These are phyloP conservation scores for Invenusta paracnida DNA, from an alignment of 2,888 invertebrate species.

Conservation along the genomic window DNA sequence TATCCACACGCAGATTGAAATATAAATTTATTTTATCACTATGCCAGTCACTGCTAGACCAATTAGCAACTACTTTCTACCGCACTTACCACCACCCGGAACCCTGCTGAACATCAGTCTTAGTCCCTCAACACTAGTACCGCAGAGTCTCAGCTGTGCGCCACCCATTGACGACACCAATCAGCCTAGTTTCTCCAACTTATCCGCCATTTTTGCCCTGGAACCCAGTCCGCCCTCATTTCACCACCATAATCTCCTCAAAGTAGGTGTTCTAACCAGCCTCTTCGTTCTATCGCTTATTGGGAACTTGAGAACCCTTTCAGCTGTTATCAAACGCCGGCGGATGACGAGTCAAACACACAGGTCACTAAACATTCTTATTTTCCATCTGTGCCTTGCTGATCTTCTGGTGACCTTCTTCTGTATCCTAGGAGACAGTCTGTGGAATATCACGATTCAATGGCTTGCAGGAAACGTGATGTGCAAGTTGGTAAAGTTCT, in stretches of 20 bases:
- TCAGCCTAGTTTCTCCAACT: too few relatives aligned
- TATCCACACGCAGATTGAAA: too few relatives aligned
- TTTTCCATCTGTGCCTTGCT: conserved; percentile 74
- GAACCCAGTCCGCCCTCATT: neutral
- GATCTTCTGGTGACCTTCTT: conserved; percentile 76
- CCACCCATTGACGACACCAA: too few relatives aligned
- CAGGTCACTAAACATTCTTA: conserved; percentile 68
- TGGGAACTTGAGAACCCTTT: neutral
- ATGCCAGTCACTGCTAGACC: too few relatives aligned
- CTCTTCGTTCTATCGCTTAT: neutral
- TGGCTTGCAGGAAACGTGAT: conserved; percentile 74
- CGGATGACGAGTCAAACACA: conserved; percentile 47
- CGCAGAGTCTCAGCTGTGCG: too few relatives aligned
- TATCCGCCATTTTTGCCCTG: too few relatives aligned
- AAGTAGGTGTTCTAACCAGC: neutral
- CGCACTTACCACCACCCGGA: too few relatives aligned
- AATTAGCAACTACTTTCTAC: too few relatives aligned
- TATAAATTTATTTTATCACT: too few relatives aligned
- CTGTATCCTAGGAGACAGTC: conserved; percentile 75
- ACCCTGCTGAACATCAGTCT: too few relatives aligned
- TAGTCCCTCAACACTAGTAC: too few relatives aligned
- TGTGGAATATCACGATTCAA: conserved; percentile 74
- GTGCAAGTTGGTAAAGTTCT: conserved; percentile 75
- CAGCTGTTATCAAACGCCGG: conserved; percentile 51
- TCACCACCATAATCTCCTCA: neutral